Evolutionary conservation across 2,113 vertebrate species (phyloP).

Genomic region (Turdus rufiventris): DNA sequence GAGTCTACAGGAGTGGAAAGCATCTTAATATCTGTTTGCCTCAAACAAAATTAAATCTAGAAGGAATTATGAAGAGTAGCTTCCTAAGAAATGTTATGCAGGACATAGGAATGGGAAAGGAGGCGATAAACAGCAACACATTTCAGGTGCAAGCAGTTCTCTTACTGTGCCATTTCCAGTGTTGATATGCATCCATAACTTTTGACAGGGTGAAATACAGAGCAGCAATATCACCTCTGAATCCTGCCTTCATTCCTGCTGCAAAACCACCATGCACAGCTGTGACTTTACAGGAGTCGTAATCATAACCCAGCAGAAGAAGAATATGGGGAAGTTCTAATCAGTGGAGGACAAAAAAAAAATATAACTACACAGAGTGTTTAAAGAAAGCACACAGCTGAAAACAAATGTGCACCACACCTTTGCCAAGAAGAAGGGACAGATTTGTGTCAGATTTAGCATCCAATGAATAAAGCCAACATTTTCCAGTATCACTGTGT

Average conservation of each 20-base stretch:
- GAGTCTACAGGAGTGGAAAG: background rate
- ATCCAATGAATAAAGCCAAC: background rate
- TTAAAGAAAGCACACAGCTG: background rate
- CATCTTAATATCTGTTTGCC: background rate
- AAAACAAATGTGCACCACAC: background rate
- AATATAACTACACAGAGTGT: background rate
- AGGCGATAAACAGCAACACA: slow-evolving; percentile 18
- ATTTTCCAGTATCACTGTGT: background rate
- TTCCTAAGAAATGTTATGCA: background rate
- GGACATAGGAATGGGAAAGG: background rate
- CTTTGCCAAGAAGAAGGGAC: background rate
- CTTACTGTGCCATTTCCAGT: background rate
- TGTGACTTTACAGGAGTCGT: background rate
- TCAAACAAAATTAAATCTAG: background rate
- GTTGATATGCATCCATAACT: background rate
- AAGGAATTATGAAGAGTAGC: background rate
- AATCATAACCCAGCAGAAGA: background rate
- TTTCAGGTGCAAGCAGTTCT: background rate
- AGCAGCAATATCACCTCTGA: background rate
- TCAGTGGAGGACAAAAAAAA: background rate
- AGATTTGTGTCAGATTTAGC: background rate
- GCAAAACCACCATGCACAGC: background rate
- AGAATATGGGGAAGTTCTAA: background rate
- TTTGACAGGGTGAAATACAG: background rate
- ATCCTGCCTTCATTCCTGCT: background rate